These are phyloP conservation scores for Coendou prehensilis DNA, from an alignment of 2,797 vertebrate genomes.

Conservation along the genomic window DNA sequence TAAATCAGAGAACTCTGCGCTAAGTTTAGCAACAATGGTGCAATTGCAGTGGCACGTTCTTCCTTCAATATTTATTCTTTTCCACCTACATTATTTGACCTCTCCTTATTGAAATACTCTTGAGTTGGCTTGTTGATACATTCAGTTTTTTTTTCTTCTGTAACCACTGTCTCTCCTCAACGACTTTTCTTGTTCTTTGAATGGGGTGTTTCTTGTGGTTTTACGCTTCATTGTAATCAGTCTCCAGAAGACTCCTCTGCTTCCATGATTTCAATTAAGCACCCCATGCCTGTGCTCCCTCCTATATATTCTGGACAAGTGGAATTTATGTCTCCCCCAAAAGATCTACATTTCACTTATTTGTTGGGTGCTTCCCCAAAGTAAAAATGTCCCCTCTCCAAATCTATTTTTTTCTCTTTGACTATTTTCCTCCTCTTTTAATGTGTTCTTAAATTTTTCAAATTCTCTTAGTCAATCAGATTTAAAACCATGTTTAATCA, in stretches of 20 bases:
- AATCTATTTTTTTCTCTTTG: not conserved
- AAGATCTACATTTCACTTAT: not conserved
- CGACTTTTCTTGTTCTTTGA: not conserved
- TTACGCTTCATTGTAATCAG: not conserved
- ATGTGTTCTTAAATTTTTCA: slow-evolving; percentile 10
- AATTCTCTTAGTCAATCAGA: not conserved
- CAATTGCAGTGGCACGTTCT: not conserved
- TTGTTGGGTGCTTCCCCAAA: not conserved
- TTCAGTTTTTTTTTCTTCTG: not conserved
- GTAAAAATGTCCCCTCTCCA: not conserved
- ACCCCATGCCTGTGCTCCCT: not conserved
- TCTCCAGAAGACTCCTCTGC: not conserved
- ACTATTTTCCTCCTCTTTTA: not conserved
- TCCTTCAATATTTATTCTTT: not conserved
- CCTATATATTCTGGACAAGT: not conserved
- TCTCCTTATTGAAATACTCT: not conserved
- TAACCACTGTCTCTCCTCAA: not conserved
- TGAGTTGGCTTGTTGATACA: not conserved
- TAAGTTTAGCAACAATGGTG: not conserved
- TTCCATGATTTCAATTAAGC: not conserved
- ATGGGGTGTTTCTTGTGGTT: not conserved
- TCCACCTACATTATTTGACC: not conserved
- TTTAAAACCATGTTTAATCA: not conserved
- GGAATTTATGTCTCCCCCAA: not conserved
- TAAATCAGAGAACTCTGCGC: not conserved